Conservation (phyloP, 64 coral and sea anemone genomes). For the Cladopsammia gracilis region DNA sequence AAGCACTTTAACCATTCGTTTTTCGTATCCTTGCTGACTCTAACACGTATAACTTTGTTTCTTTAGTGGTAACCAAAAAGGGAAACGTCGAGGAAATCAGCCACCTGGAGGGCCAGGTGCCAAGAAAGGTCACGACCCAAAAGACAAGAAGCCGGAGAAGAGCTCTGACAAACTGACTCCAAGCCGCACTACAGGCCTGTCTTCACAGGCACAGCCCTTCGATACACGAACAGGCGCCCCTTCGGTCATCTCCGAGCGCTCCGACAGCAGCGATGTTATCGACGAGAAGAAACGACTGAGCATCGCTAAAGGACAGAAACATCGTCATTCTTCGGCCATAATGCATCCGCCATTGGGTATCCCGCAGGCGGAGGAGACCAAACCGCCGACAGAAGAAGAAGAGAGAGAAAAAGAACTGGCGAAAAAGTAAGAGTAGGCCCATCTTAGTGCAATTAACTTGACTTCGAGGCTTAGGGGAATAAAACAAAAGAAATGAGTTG, state of each 20-base stretch:
- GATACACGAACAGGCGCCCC: conserved; percentile 81
- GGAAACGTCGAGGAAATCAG: conserved; percentile 69
- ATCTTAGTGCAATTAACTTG: not conserved
- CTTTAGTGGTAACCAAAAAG: conserved; percentile 66
- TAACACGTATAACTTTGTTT: not conserved
- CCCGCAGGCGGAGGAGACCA: conserved; percentile 49
- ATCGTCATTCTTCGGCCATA: conserved; percentile 74
- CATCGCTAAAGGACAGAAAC: conserved; percentile 68
- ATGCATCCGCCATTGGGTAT: conserved; percentile 24
- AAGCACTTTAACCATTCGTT: no score
- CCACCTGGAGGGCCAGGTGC: conserved; percentile 72
- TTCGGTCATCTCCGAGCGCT: conserved; percentile 94
- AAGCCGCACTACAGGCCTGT: conserved; percentile 59
- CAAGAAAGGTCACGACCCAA: conserved; percentile 92
- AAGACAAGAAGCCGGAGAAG: conserved; percentile 91
- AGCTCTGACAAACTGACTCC: conserved; percentile 88
- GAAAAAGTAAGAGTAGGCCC: conserved; percentile 75
- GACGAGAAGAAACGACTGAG: conserved; percentile 91
- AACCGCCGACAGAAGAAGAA: conserved; percentile 84
- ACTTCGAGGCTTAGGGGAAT: no score
- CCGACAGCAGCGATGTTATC: conserved; percentile 89
- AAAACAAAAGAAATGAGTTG: no score
- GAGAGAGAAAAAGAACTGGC: conserved; percentile 86
- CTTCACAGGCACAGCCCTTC: conserved; percentile 43
- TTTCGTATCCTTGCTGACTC: not conserved